Base-by-base conservation (phyloP, 2,888 invertebrate genomes). In the Scrobipalpa costella region DNA sequence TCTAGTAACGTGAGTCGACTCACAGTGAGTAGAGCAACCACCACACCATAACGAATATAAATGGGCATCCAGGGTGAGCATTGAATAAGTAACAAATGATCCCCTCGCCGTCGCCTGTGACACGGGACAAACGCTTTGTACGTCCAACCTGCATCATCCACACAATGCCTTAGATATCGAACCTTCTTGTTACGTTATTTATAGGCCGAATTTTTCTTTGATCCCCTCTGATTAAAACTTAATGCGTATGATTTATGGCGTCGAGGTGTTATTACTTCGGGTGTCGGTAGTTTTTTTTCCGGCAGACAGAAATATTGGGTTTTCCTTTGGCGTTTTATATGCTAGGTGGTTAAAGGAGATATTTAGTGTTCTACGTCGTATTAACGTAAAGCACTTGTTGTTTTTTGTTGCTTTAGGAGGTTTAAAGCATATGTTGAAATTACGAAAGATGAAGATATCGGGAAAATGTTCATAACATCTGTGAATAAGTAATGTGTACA, bases 51-150 rank as follows among this genome's bases (percentile, higher is more conserved):
- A 15, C 36, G 66, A 77, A 81, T 83, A 84, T 86, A 83, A 84
- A 86, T 86, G 80, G 83, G 74, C 70, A 69, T 71, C 74, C 72
- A 70, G 70, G 73, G 71, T 73, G 66, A 68, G 75, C 78, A 79
- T 81, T 86, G 85, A 86, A 86, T 83, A 78, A 76, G 79, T 87
- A 84, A 87, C 85, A 85, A 87, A 87, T 86, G 85, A 81, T 76
- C 77, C 71, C 76, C 73, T 74, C 76, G 77, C 76, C 73, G 72
- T 70, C 67, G 63, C 65, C 67, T 64, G 64, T 77, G 81, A 79
- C 81, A 77, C 68, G 78, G 78, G 80, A 77, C 79, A 76, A 78
- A 72, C 78, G 81, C 79, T 80, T 80, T 81, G 78, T 80, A 75
- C 73, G 70, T 71, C 71, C 69, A 74, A 82, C 84, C 85, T 83